Percentiles rank a stretch among this genome's conserved stretches.
Conservation (phyloP, 2,888 invertebrate species). For the Athetis lepigone region DNA sequence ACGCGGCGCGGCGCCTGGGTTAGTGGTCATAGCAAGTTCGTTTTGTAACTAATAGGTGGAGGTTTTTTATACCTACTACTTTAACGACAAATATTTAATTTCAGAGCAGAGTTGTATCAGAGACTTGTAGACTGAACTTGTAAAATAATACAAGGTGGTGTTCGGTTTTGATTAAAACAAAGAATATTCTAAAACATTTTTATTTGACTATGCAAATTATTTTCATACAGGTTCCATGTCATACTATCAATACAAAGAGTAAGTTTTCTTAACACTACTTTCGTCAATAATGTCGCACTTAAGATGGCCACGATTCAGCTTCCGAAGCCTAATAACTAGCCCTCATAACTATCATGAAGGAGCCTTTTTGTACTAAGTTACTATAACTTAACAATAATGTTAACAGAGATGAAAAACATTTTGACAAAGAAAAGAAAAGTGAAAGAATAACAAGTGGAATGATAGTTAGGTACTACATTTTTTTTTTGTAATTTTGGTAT, state of each 20-base stretch:
- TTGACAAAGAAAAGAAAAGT: slow-evolving; percentile 76
- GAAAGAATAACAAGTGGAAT: slow-evolving; percentile 88
- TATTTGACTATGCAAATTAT: slow-evolving; percentile 87
- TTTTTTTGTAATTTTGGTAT: slow-evolving; percentile 62
- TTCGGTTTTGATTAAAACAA: slow-evolving; percentile 51
- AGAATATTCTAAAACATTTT: slow-evolving; percentile 84
- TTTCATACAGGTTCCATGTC: slow-evolving; percentile 81
- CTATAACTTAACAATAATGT: slow-evolving; percentile 77
- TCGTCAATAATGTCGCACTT: slow-evolving; percentile 83
- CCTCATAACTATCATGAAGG: slow-evolving; percentile 77
- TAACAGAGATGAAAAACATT: slow-evolving; percentile 71
- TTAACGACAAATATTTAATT: too few relatives aligned
- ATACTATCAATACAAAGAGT: slow-evolving; percentile 81
- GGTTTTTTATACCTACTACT: too few relatives aligned
- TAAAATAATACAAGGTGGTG: neutral
- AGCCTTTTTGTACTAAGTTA: slow-evolving; percentile 87
- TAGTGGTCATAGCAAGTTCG: too few relatives aligned
- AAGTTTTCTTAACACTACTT: slow-evolving; percentile 81
- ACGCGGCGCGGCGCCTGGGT: too few relatives aligned
- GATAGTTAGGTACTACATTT: slow-evolving; percentile 62
- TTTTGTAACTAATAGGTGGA: too few relatives aligned
- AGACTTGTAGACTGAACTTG: too few relatives aligned
- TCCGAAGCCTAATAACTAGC: slow-evolving; percentile 78
- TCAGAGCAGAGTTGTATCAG: too few relatives aligned
- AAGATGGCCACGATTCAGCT: slow-evolving; percentile 87